These are phyloP conservation scores for Meteorus cinctellus DNA, from an alignment of 2,888 invertebrate genomes.

Conservation along the genomic window DNA sequence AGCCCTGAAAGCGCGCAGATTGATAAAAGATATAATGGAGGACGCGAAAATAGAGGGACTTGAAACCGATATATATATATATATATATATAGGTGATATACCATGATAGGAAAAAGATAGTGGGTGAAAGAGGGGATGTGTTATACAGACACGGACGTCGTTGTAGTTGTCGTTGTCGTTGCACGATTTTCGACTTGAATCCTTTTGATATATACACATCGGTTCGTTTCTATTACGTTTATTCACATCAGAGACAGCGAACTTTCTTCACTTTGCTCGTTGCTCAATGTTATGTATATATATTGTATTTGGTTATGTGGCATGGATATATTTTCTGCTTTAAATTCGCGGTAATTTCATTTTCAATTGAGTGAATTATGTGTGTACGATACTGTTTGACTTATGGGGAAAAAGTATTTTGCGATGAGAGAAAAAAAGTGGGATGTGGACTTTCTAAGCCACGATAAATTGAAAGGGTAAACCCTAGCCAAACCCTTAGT, in stretches of 20 bases:
- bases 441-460: slow-evolving; percentile 18
- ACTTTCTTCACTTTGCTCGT: not conserved
- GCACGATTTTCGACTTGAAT: slow-evolving; percentile 14
- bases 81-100: slow-evolving; percentile 23
- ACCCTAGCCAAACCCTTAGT: slow-evolving; percentile 41
- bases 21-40: slow-evolving; percentile 72
- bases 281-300: no score
- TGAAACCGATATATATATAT: slow-evolving; percentile 65
- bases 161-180: slow-evolving; percentile 18
- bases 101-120: slow-evolving; percentile 6
- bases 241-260: not conserved
- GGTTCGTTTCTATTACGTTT: not conserved
- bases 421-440: slow-evolving; percentile 52
- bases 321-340: not conserved
- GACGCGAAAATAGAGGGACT: slow-evolving; percentile 55
- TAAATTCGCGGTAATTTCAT: not conserved
- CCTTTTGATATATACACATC: slow-evolving; percentile 17
- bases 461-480: slow-evolving; percentile 50
- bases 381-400: no score
- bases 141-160: slow-evolving; percentile 12
- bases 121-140: not conserved
- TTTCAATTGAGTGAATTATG: not conserved
- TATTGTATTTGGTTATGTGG: not conserved
- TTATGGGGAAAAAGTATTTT: slow-evolving; percentile 41
- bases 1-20: slow-evolving; percentile 72